phyloP scores from a whole-genome alignment of 2,113 vertebrate species.

The Erinaceus europaeus region DNA sequence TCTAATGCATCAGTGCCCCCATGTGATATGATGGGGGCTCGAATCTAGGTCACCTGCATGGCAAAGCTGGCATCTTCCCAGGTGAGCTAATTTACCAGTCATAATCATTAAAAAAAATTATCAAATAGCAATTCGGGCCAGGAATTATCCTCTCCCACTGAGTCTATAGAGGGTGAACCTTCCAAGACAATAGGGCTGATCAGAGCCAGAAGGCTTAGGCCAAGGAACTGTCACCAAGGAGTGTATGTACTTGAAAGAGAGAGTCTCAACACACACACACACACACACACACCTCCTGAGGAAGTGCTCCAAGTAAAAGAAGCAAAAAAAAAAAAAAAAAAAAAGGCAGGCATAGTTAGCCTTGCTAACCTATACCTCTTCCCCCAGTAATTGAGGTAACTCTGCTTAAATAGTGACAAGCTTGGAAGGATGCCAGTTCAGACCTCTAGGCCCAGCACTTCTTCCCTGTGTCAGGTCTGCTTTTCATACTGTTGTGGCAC shows the following conservation, averaged over 20 bases:
- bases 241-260: background rate
- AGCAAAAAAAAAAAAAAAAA: background rate
- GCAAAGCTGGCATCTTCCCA: no score
- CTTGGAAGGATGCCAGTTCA: background rate
- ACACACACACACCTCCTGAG: no score
- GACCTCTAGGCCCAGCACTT: background rate
- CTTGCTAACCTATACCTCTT: background rate
- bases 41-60: no score
- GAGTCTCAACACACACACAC: background rate
- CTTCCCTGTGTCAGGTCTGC: background rate
- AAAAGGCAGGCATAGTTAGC: background rate
- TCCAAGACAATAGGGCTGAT: background rate
- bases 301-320: background rate
- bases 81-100: no score
- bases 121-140: background rate
- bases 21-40: no score
- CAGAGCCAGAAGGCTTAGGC: rapidly evolving
- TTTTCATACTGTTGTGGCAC: background rate
- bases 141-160: background rate
- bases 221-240: background rate
- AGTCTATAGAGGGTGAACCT: background rate
- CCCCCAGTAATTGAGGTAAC: background rate
- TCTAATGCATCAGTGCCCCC: no score
- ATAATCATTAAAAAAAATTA: no score
- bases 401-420: background rate